Evolutionary conservation across 1,140 invertebrate species (phyloP), one percentile per base, ranked within the genome.

Genomic region (Glossosoma conforme): DNA sequence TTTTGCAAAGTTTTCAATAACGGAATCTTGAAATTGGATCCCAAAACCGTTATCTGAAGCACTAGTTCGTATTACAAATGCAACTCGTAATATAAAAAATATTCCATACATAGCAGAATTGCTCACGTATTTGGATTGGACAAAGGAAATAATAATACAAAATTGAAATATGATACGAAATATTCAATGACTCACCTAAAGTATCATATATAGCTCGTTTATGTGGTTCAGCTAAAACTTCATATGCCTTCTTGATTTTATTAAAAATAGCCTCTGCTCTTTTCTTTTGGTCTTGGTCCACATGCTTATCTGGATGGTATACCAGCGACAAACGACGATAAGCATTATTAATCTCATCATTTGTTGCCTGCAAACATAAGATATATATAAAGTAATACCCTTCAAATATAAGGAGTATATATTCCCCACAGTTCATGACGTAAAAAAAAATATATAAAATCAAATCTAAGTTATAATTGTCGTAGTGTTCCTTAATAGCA

Each of bases 281-380:
- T 62, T 85, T 86, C 63, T 93, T 92, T 36, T 81, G 77, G 1
- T 78, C 77, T 11, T 85, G 81, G 62, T 92, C 84, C 5, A 77
- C 69, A 71, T 97, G 93, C 70, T 97, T 98, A 65, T 98, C 94
- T 5, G 95, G 95, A 74, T 97, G 94, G 63, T 93, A 97, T 42
- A 93, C 82, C 57, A 85, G 83, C 63, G 92, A 95, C 11, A 95
- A 81, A 43, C 85, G 79, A 55, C 92, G 79, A 68, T 95, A 98
- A 1, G 93, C 89, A 79, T 85, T 86, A 58, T 83, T 92, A 54
- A 97, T 95, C 69, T 97, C 91, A 54, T 96, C 92, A 46, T 74
- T 68, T 17, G 85, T 78, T 15, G 93, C 92, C 93, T 97, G 58
- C 46, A 77, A 70, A 14, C 47, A 61, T 55, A 15, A 49, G 60